These are phyloP conservation scores for Ectropis crepuscularia DNA, from an alignment of 2,888 invertebrate genomes.

Conservation along the genomic window DNA sequence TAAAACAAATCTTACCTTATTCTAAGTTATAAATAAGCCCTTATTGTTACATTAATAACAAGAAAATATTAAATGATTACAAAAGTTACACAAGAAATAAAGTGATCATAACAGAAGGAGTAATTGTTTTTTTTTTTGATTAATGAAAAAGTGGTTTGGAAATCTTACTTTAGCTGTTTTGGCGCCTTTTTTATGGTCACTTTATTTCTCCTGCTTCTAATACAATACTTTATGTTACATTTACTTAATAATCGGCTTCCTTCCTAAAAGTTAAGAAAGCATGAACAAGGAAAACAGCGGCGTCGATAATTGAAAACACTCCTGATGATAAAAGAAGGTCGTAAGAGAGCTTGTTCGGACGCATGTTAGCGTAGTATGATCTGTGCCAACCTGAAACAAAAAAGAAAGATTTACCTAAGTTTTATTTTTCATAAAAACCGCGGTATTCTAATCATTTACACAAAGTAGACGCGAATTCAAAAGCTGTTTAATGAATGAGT, in stretches of 20 bases:
- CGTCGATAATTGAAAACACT: constrained; percentile 86
- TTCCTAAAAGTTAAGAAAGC: constrained; percentile 85
- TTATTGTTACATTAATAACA: background rate
- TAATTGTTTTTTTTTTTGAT: background rate
- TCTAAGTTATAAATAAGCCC: constrained; percentile 6
- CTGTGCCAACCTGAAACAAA: constrained; percentile 74
- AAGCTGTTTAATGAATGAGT: too few relatives aligned
- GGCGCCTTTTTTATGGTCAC: constrained; percentile 5
- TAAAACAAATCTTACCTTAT: background rate
- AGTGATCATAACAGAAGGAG: constrained; percentile 1
- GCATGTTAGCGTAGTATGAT: constrained; percentile 80
- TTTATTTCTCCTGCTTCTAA: constrained; percentile 4
- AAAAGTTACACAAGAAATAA: constrained; percentile 19
- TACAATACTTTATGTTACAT: background rate
- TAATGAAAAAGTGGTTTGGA: background rate
- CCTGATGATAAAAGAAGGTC: constrained; percentile 88
- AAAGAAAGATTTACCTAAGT: background rate
- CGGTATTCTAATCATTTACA: too few relatives aligned
- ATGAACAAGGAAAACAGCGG: constrained; percentile 85
- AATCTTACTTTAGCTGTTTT: background rate
- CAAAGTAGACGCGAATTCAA: too few relatives aligned
- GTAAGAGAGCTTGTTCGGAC: constrained; percentile 87
- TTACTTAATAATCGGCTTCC: constrained; percentile 77
- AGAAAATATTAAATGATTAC: background rate
- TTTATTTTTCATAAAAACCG: too few relatives aligned